Percentiles rank a stretch among this genome's conserved stretches.
These are phyloP conservation scores for Eupeodes luniger DNA, from an alignment of 2,888 invertebrate genomes.

Conservation along the genomic window DNA sequence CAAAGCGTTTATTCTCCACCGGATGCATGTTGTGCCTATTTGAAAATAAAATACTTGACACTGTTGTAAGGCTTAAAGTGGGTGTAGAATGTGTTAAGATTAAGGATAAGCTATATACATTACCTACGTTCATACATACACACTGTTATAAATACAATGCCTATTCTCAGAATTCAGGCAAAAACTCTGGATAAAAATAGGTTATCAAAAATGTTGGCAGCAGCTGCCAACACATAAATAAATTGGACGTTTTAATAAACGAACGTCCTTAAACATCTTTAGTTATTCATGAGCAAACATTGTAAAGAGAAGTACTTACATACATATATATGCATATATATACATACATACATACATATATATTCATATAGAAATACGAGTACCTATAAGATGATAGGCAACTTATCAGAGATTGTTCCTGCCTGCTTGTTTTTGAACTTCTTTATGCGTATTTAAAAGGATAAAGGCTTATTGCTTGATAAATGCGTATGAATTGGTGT, in stretches of 20 bases:
- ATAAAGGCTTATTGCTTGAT: no score
- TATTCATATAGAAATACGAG: no score
- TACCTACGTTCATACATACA: background rate
- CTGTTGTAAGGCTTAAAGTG: slow-evolving; percentile 46
- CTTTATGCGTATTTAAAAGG: no score
- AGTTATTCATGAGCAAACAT: slow-evolving; percentile 25
- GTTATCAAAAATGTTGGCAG: slow-evolving; percentile 19
- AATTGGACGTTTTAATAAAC: slow-evolving; percentile 10
- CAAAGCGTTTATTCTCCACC: slow-evolving; percentile 6
- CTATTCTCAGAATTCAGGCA: background rate
- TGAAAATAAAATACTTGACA: slow-evolving; percentile 53
- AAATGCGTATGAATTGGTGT: no score
- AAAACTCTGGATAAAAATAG: slow-evolving; percentile 29
- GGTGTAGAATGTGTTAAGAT: slow-evolving; percentile 23
- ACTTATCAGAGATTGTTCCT: no score
- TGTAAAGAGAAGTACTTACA: no score
- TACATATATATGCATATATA: no score
- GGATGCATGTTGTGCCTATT: slow-evolving; percentile 38
- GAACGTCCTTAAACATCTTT: slow-evolving; percentile 4
- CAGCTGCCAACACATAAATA: slow-evolving; percentile 25
- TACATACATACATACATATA: no score
- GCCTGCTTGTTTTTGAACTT: no score
- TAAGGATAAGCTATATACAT: slow-evolving; percentile 24
- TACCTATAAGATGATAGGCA: no score
- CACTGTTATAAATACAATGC: no score